Evolutionary conservation across 2,797 vertebrate species (phyloP).

Genomic region (Macrochelys suwanniensis): DNA sequence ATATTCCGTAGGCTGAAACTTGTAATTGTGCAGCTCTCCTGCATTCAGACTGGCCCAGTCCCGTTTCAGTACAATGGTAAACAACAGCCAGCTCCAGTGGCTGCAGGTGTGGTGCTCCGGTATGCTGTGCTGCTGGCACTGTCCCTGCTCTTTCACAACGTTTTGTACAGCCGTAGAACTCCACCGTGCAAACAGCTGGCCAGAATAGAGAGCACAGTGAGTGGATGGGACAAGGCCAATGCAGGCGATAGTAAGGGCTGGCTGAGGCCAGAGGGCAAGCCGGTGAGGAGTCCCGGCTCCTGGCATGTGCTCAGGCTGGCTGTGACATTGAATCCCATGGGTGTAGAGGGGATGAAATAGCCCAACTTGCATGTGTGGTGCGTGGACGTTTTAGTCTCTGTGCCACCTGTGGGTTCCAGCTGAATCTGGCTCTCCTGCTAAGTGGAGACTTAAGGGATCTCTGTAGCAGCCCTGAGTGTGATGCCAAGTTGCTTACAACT

Average conservation of each 20-base stretch:
- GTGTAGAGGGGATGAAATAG: not conserved
- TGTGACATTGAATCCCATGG: not conserved
- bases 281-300: not conserved
- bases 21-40: not conserved
- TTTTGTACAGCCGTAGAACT: not conserved
- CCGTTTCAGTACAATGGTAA: not conserved
- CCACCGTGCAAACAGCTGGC: rapidly evolving
- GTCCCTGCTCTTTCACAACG: not conserved
- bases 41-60: not conserved
- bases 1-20: not conserved
- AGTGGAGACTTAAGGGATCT: not conserved
- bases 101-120: not conserved
- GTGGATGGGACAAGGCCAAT: rapidly evolving
- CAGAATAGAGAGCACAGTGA: rapidly evolving
- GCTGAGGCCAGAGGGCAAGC: not conserved
- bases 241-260: not conserved
- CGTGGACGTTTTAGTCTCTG: not conserved
- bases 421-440: not conserved
- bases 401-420: not conserved
- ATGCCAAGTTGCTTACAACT: not conserved
- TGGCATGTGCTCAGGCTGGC: not conserved
- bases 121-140: not conserved
- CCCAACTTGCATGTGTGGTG: not conserved
- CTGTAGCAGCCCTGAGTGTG: not conserved
- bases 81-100: no score